Conservation (phyloP, 1,140 invertebrate genomes). For the Drosophila asahinai region DNA sequence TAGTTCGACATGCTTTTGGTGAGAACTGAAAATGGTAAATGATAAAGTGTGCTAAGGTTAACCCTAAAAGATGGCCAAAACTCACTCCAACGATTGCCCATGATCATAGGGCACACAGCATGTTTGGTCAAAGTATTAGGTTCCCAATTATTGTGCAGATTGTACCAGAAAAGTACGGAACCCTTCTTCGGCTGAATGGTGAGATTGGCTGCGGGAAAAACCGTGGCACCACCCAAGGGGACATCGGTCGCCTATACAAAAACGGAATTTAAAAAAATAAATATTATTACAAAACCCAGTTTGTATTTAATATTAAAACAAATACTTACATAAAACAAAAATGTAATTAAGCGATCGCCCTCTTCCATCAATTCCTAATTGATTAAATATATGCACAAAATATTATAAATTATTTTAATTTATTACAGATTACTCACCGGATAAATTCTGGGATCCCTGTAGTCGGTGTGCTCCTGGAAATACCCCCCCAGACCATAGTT, state of each 20-base stretch:
- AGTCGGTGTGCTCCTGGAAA: slow-evolving; percentile 41
- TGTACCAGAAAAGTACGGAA: slow-evolving; percentile 40
- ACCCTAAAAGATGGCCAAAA: fast-evolving
- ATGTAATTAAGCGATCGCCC: slow-evolving; percentile 37
- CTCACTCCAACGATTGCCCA: slow-evolving; percentile 46
- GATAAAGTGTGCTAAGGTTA: background rate
- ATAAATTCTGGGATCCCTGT: slow-evolving; percentile 12
- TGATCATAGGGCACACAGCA: slow-evolving; percentile 36
- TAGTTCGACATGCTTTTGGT: slow-evolving; percentile 16
- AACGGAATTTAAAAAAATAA: too few species aligned
- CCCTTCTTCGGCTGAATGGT: slow-evolving; percentile 39
- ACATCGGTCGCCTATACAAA: slow-evolving; percentile 29
- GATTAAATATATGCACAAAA: too few species aligned
- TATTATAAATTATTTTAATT: background rate
- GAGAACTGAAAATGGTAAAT: slow-evolving; percentile 7
- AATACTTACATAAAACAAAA: slow-evolving; percentile 40
- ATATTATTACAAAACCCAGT: too few species aligned
- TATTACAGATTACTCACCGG: slow-evolving; percentile 4
- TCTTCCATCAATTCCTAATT: slow-evolving; percentile 6
- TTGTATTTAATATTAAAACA: background rate
- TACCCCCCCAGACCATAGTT: slow-evolving; percentile 46
- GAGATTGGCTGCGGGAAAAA: slow-evolving; percentile 30
- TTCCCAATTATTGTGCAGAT: slow-evolving; percentile 43
- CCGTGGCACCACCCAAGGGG: slow-evolving; percentile 31
- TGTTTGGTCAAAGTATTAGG: slow-evolving; percentile 32